These are phyloP conservation scores for Hypotaenidia okinawae DNA, from an alignment of 2,797 vertebrate genomes.

Conservation along the genomic window DNA sequence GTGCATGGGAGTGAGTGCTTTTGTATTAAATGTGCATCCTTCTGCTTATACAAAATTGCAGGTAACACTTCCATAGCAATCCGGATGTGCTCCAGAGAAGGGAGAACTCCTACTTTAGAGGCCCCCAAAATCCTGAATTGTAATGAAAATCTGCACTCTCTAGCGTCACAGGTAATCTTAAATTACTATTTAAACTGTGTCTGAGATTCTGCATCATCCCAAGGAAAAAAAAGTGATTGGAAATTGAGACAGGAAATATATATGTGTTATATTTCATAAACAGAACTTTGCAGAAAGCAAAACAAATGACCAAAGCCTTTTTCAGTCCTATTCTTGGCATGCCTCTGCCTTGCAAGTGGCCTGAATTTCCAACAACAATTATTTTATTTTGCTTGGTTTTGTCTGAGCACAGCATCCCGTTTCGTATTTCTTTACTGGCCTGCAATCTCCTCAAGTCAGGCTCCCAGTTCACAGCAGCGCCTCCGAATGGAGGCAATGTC, in stretches of 20 bases:
- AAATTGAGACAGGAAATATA: background rate
- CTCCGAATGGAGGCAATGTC: accelerated
- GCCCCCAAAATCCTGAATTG: background rate
- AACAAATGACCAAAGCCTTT: background rate
- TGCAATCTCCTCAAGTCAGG: background rate
- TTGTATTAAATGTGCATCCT: background rate
- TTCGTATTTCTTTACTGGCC: background rate
- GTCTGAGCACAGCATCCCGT: background rate
- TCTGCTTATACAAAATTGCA: conserved; percentile 25
- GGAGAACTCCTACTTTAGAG: background rate
- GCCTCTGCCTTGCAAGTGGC: background rate
- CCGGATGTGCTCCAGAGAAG: background rate
- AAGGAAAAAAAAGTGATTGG: background rate
- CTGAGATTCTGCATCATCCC: background rate
- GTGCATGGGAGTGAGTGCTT: background rate
- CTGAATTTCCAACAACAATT: background rate
- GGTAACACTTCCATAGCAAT: conserved; percentile 49
- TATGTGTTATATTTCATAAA: background rate
- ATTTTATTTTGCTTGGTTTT: background rate
- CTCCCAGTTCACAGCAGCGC: background rate
- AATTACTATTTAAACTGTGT: background rate
- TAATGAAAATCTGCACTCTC: conserved; percentile 26
- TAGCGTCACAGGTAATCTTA: conserved; percentile 47
- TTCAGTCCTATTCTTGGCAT: background rate
- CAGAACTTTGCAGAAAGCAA: background rate